Percentiles rank a stretch among this genome's conserved stretches.
Conservation (phyloP, 2,888 invertebrate species). For the Arge pagana region DNA sequence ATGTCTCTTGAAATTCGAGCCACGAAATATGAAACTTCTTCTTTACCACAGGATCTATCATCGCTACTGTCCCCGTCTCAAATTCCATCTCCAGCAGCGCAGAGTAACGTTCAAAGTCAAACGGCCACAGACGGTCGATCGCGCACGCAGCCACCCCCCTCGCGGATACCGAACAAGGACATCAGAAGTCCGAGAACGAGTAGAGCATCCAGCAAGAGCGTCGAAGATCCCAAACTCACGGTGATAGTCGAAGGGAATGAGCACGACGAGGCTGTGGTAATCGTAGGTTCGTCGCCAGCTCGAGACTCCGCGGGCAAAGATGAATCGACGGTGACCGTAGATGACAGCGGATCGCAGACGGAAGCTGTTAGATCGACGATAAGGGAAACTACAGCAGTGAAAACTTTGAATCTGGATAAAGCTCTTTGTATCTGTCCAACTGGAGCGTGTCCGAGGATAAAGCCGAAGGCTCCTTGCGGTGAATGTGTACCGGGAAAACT, state of each 20-base stretch:
- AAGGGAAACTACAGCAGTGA: no score
- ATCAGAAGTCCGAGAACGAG: background rate
- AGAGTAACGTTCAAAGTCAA: constrained; percentile 7
- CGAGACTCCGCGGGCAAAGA: constrained; percentile 23
- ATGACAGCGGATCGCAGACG: constrained; percentile 29
- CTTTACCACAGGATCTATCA: no score
- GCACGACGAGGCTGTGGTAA: constrained; percentile 16
- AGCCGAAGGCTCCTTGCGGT: background rate
- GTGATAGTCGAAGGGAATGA: constrained; percentile 24
- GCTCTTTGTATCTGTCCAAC: constrained; percentile 10
- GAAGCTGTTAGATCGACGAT: constrained; percentile 14
- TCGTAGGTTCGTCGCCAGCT: constrained; percentile 25
- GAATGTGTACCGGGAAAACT: background rate
- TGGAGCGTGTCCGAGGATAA: constrained; percentile 10
- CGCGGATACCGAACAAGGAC: constrained; percentile 6
- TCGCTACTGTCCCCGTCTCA: background rate
- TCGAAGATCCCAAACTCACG: constrained; percentile 16
- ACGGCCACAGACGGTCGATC: constrained; percentile 12
- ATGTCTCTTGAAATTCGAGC: no score
- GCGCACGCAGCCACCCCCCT: constrained; percentile 3
- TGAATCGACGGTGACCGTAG: constrained; percentile 30
- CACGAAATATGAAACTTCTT: background rate
- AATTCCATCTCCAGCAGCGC: background rate
- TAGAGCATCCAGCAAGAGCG: constrained; percentile 16
- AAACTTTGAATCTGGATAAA: no score